These are phyloP conservation scores for Eupeodes latifasciatus DNA, from an alignment of 2,888 invertebrate genomes.

Conservation along the genomic window DNA sequence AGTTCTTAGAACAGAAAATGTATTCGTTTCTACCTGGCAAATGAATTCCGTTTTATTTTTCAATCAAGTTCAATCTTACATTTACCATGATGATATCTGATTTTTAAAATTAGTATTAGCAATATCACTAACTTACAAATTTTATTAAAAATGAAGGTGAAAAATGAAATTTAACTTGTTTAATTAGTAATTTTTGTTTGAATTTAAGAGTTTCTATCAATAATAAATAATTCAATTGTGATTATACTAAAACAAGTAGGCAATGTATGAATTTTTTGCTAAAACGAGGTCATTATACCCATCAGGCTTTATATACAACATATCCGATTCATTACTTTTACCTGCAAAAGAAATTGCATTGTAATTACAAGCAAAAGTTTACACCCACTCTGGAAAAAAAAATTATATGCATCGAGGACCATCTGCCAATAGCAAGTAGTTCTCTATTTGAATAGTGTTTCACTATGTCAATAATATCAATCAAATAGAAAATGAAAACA, in stretches of 20 bases:
- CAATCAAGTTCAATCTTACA: too few species aligned
- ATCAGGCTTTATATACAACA: background rate
- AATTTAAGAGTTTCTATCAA: too few species aligned
- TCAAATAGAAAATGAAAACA: conserved; percentile 76
- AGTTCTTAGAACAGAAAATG: too few species aligned
- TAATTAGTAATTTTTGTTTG: too few species aligned
- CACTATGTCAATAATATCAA: conserved; percentile 75
- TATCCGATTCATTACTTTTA: conserved; percentile 58
- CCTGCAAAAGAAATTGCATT: conserved; percentile 52
- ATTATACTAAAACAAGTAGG: background rate
- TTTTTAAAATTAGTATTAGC: too few species aligned
- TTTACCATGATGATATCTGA: too few species aligned
- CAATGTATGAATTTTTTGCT: background rate
- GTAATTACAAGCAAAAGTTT: conserved; percentile 61
- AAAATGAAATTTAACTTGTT: too few species aligned
- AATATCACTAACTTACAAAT: too few species aligned
- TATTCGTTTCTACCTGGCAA: too few species aligned
- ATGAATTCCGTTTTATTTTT: too few species aligned
- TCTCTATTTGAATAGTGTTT: conserved; percentile 73
- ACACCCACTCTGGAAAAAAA: conserved; percentile 51
- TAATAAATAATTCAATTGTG: background rate
- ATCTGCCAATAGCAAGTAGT: conserved; percentile 64
- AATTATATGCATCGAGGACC: conserved; percentile 22
- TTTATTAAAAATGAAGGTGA: too few species aligned
- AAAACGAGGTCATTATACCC: conserved; percentile 52